Evolutionary conservation across 1,140 invertebrate species (phyloP).

Genomic region (Oncopodura yosiiana): DNA sequence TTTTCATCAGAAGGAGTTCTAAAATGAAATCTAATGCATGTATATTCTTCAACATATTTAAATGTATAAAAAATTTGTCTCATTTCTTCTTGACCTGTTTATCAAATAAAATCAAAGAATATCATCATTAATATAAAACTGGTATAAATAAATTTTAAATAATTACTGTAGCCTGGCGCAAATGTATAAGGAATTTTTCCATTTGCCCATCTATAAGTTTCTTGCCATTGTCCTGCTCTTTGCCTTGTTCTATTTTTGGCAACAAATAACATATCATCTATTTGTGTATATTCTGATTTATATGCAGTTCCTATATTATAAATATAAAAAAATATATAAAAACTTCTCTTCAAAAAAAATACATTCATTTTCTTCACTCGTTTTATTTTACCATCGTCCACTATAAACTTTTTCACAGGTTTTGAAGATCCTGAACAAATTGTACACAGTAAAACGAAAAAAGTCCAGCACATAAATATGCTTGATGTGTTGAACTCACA

Average conservation of each 20-base stretch:
- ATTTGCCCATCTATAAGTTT: conserved; percentile 26
- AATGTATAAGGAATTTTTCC: conserved; percentile 25
- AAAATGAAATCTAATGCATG: conserved; percentile 22
- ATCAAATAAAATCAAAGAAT: conserved; percentile 1
- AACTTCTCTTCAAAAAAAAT: not conserved
- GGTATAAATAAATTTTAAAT: not conserved
- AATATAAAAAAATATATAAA: not conserved
- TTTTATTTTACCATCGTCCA: not conserved
- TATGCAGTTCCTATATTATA: conserved; percentile 4
- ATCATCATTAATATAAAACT: not conserved
- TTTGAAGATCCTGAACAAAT: too few relatives aligned
- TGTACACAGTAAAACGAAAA: too few relatives aligned
- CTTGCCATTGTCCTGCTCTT: conserved; percentile 21
- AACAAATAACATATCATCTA: conserved; percentile 29
- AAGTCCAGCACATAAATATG: too few relatives aligned
- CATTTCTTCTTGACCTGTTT: conserved; percentile 12
- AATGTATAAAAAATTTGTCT: conserved; percentile 20
- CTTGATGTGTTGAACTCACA: too few relatives aligned
- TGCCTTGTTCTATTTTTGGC: not conserved
- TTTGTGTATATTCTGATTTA: conserved; percentile 6
- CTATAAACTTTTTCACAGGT: too few relatives aligned
- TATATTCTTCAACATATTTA: conserved; percentile 29
- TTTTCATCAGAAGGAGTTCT: conserved; percentile 18
- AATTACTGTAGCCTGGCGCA: conserved; percentile 27
- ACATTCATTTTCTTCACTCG: not conserved